Conservation (phyloP, 2,888 invertebrate species). For the Drosophila quinaria region DNA sequence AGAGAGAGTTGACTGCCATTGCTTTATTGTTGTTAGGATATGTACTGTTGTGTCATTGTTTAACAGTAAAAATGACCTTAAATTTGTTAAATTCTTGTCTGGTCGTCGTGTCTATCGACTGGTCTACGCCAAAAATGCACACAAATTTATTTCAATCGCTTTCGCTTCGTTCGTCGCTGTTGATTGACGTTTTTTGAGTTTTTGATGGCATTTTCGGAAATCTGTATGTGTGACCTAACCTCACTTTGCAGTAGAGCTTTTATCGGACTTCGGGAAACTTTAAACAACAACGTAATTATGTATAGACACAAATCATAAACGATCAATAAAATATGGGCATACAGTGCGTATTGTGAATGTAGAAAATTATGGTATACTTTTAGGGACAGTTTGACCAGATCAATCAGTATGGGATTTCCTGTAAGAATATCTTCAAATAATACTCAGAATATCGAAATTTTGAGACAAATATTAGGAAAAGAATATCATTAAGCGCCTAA, state of each 20-base stretch:
- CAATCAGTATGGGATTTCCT: background rate
- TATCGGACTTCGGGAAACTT: background rate
- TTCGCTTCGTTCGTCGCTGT: constrained; percentile 18
- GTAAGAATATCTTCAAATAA: background rate
- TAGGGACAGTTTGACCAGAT: constrained; percentile 16
- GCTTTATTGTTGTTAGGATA: constrained; percentile 65
- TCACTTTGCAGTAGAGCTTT: constrained; percentile 32
- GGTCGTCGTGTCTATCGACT: constrained; percentile 41
- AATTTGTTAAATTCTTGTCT: constrained; percentile 69
- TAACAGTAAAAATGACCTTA: constrained; percentile 82
- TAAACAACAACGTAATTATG: constrained; percentile 10
- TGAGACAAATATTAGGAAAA: too few species aligned
- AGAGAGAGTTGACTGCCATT: constrained; percentile 49
- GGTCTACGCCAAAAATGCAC: constrained; percentile 26
- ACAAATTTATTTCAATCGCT: constrained; percentile 50
- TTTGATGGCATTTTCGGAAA: constrained; percentile 32
- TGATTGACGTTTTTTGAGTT: constrained; percentile 30
- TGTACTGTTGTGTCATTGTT: constrained; percentile 60
- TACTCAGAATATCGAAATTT: background rate
- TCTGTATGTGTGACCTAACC: constrained; percentile 37
- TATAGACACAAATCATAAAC: constrained; percentile 14
- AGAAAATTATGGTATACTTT: constrained; percentile 41
- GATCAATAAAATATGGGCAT: constrained; percentile 12
- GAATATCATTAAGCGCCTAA: too few species aligned
- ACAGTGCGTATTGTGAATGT: background rate